These are phyloP conservation scores for Mungos mungo DNA, from an alignment of 2,113 vertebrate genomes.

Conservation along the genomic window DNA sequence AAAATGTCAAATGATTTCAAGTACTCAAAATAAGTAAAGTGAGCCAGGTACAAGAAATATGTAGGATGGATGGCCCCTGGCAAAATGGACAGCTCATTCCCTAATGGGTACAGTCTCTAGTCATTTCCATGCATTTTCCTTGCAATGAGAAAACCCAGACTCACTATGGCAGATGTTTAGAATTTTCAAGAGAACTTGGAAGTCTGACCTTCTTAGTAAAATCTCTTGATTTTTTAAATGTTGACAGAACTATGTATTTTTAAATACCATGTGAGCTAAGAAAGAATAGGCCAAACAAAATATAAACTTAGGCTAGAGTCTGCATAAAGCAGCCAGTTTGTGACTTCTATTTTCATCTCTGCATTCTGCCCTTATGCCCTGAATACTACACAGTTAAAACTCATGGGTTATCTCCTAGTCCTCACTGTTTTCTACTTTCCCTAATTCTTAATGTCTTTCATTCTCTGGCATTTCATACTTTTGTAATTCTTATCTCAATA, in stretches of 20 bases:
- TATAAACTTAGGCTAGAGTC: neutral
- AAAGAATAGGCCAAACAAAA: neutral
- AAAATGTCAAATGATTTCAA: conserved; percentile 34
- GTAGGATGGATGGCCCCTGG: neutral
- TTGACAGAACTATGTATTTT: neutral
- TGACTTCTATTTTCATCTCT: neutral
- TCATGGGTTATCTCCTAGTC: neutral
- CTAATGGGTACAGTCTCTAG: neutral
- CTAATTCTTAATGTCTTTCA: neutral
- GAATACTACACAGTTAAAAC: neutral
- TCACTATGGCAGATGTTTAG: neutral
- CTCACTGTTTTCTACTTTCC: neutral
- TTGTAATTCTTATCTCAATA: neutral
- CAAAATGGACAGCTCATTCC: neutral
- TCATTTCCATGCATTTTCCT: neutral
- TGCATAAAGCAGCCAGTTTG: neutral
- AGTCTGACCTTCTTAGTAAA: neutral
- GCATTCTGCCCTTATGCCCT: neutral
- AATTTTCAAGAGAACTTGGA: conserved; percentile 7
- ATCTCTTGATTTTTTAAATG: conserved; percentile 6
- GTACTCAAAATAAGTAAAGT: neutral
- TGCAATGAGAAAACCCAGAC: neutral
- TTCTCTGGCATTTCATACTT: neutral
- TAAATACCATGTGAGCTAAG: neutral
- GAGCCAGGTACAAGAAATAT: neutral